phyloP scores from a whole-genome alignment of 2,113 vertebrate genomes.

The Hemicordylus capensis region DNA sequence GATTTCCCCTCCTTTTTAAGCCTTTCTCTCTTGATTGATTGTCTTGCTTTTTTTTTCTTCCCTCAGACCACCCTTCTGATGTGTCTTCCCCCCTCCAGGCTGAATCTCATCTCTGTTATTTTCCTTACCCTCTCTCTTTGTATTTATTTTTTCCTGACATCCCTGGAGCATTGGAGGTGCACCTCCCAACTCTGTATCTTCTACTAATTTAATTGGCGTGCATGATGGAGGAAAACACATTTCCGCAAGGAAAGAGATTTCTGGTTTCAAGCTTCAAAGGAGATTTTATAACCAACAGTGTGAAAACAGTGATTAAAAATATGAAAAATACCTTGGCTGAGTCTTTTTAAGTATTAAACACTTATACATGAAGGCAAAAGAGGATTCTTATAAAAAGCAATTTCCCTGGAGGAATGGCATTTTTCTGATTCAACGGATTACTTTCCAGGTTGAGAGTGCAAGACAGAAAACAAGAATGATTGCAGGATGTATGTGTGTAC shows the following conservation, averaged over 20 bases:
- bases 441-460: not conserved
- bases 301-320: constrained; percentile 38
- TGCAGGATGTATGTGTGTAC: not conserved
- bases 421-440: constrained; percentile 7
- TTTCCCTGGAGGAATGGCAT: constrained; percentile 19
- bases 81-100: not conserved
- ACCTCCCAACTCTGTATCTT: constrained; percentile 28
- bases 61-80: not conserved
- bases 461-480: not conserved
- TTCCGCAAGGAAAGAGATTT: constrained; percentile 37
- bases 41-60: not conserved
- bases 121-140: not conserved
- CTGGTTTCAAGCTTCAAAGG: constrained; percentile 47
- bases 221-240: constrained; percentile 38
- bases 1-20: not conserved
- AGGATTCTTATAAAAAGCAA: constrained; percentile 15
- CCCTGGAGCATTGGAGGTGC: not conserved
- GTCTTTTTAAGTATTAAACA: constrained; percentile 41
- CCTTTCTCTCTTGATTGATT: not conserved
- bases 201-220: constrained; percentile 32
- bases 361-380: not conserved
- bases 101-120: constrained; percentile 27
- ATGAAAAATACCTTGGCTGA: not conserved
- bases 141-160: not conserved
- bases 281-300: constrained; percentile 39